Evolutionary conservation across 2,113 vertebrate species (phyloP).

Genomic region (Oxyruncus cristatus): DNA sequence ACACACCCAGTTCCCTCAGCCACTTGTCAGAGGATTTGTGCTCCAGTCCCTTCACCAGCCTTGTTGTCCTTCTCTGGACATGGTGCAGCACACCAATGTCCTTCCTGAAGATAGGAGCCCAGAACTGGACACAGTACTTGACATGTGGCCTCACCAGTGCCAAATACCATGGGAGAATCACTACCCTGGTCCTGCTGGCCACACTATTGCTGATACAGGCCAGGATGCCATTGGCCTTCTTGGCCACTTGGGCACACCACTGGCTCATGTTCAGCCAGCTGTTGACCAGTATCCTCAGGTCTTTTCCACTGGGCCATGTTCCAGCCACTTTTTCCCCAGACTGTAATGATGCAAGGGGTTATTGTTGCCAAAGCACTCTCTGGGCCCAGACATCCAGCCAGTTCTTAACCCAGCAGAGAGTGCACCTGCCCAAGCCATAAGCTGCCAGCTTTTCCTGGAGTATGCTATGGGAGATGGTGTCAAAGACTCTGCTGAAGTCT

Average conservation of each 20-base stretch:
- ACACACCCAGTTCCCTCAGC: not conserved
- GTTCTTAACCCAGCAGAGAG: not conserved
- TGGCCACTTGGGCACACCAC: too few relatives aligned
- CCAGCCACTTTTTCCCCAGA: not conserved
- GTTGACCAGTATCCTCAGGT: not conserved
- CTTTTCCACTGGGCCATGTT: not conserved
- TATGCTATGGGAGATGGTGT: rapidly evolving
- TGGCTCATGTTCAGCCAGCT: not conserved
- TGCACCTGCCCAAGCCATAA: not conserved
- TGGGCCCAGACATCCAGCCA: not conserved
- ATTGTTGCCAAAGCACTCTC: not conserved
- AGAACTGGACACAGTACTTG: not conserved
- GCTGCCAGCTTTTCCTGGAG: not conserved
- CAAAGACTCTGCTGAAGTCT: not conserved
- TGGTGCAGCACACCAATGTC: too few relatives aligned
- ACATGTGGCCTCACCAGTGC: not conserved
- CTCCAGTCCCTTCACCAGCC: not conserved
- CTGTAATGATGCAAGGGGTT: not conserved
- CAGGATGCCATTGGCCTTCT: too few relatives aligned
- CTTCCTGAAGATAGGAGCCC: not conserved
- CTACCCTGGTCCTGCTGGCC: not conserved
- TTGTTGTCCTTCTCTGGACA: not conserved
- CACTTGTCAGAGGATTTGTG: rapidly evolving
- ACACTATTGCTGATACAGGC: not conserved
- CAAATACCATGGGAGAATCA: not conserved